These are phyloP conservation scores for Pheucticus melanocephalus DNA, from an alignment of 2,113 vertebrate species.

Conservation along the genomic window DNA sequence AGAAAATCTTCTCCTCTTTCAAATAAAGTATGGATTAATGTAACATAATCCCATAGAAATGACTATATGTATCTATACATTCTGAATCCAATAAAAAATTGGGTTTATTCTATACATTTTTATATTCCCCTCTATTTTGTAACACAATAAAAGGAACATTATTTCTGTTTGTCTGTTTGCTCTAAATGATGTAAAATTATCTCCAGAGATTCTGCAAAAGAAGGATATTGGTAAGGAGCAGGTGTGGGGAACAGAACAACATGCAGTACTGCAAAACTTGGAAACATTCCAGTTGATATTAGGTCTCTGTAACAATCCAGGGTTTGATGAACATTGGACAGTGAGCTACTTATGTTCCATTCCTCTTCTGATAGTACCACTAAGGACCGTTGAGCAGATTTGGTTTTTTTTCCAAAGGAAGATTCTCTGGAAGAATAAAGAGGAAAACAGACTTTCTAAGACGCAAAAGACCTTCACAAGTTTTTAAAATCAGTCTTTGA, in stretches of 20 bases:
- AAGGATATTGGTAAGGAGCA: not conserved
- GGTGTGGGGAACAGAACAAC: not conserved
- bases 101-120: not conserved
- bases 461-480: not conserved
- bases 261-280: not conserved
- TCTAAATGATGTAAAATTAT: not conserved
- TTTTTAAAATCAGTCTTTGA: not conserved
- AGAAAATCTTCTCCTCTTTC: not conserved
- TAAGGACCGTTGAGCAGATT: not conserved
- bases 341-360: not conserved
- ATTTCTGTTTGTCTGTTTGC: not conserved
- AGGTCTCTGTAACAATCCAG: not conserved
- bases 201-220: not conserved
- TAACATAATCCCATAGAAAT: not conserved
- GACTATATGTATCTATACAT: not conserved
- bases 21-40: not conserved
- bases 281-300: not conserved
- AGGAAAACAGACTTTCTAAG: not conserved
- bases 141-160: not conserved
- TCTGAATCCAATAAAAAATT: not conserved
- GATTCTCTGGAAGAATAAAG: not conserved
- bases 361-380: not conserved
- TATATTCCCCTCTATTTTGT: not conserved
- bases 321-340: not conserved
- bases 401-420: not conserved